phyloP scores from a whole-genome alignment of 1,140 invertebrate genomes.

The Linepithema humile region DNA sequence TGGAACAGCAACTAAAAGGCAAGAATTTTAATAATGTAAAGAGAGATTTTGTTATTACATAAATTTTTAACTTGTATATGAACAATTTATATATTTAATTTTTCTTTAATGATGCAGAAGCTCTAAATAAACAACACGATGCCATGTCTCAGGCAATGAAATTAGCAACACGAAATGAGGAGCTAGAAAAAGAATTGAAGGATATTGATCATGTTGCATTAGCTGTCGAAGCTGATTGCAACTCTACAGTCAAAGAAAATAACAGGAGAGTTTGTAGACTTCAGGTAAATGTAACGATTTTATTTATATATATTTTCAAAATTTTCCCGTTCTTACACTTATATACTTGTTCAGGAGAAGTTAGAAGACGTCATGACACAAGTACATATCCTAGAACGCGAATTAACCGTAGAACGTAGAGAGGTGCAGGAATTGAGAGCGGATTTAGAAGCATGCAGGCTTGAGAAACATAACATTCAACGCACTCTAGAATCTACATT shows the following conservation, averaged over 20 bases:
- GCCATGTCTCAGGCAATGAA: slow-evolving; percentile 89
- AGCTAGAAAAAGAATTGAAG: slow-evolving; percentile 87
- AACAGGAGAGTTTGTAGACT: slow-evolving; percentile 78
- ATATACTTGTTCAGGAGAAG: slow-evolving; percentile 81
- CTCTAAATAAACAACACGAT: slow-evolving; percentile 89
- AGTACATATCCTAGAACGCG: slow-evolving; percentile 83
- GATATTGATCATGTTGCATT: slow-evolving; percentile 88
- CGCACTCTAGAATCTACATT: slow-evolving; percentile 86
- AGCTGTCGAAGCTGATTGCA: slow-evolving; percentile 87
- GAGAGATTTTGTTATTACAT: neutral
- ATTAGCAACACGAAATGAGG: slow-evolving; percentile 88
- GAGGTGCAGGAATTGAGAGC: slow-evolving; percentile 82
- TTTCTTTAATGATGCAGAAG: slow-evolving; percentile 77
- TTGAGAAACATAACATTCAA: slow-evolving; percentile 84
- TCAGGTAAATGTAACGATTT: slow-evolving; percentile 73
- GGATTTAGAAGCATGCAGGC: slow-evolving; percentile 83
- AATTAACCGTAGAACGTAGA: slow-evolving; percentile 82
- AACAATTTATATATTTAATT: neutral
- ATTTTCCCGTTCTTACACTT: slow-evolving; percentile 37
- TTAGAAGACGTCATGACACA: slow-evolving; percentile 82
- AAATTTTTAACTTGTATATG: neutral
- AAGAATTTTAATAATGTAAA: slow-evolving; percentile 20
- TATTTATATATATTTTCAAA: neutral
- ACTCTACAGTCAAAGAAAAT: slow-evolving; percentile 81
- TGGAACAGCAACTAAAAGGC: slow-evolving; percentile 87